These are phyloP conservation scores for Anthopleura sola DNA, from an alignment of 64 coral and sea anemone species.

Conservation along the genomic window DNA sequence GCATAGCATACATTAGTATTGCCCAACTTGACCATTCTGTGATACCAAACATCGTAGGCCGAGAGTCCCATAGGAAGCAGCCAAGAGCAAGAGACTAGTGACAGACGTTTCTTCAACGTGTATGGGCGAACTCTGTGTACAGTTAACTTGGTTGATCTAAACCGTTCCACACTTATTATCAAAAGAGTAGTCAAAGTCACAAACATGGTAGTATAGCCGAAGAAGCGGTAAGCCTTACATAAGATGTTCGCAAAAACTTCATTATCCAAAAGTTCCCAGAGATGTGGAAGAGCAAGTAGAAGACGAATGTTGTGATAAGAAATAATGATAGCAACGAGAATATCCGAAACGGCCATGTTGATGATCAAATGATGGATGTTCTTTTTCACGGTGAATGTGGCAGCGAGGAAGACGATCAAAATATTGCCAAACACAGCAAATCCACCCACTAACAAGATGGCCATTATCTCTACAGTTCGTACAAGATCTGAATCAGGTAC, in stretches of 20 bases:
- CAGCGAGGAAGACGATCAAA: slow-evolving; percentile 6
- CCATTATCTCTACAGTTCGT: background rate
- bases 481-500: too few species aligned
- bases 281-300: too few species aligned
- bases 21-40: background rate
- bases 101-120: background rate
- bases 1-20: background rate
- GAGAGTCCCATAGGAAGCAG: background rate
- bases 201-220: too few species aligned
- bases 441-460: background rate
- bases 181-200: too few species aligned
- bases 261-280: too few species aligned
- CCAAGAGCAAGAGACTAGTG: background rate
- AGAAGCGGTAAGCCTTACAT: too few species aligned
- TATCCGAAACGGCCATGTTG: background rate
- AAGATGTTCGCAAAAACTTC: too few species aligned
- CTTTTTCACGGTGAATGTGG: background rate
- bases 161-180: background rate
- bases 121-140: background rate
- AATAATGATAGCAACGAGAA: background rate
- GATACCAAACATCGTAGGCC: background rate
- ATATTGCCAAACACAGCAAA: slow-evolving; percentile 10
- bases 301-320: background rate
- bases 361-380: background rate
- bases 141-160: background rate